phyloP scores from a whole-genome alignment of 2,797 vertebrate species.

The Anas capensis region DNA sequence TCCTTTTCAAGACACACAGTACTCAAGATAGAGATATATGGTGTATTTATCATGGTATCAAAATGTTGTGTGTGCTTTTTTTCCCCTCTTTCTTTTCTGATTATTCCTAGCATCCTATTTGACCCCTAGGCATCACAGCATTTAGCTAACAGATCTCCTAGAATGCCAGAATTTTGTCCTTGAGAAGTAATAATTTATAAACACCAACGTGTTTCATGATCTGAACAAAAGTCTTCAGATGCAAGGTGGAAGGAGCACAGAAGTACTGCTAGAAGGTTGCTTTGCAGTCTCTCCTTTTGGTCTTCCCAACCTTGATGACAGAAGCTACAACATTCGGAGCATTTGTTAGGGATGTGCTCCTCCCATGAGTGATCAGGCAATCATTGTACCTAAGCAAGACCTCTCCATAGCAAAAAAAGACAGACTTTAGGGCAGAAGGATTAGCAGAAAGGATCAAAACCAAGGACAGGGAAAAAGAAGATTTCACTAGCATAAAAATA shows the following conservation, averaged over 20 bases:
- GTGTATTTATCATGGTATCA: not conserved
- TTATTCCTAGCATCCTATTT: not conserved
- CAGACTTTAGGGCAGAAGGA: not conserved
- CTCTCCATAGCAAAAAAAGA: not conserved
- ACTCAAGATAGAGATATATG: not conserved
- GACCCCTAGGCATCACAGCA: not conserved
- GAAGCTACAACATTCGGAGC: not conserved
- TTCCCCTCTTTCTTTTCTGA: not conserved
- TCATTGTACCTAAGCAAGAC: not conserved
- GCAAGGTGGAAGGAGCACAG: not conserved
- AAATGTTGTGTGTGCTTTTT: not conserved
- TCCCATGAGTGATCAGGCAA: not conserved
- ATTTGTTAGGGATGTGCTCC: not conserved
- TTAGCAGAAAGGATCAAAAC: constrained; percentile 3
- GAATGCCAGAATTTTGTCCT: not conserved
- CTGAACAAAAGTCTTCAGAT: not conserved
- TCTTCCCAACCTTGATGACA: not conserved
- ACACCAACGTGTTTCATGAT: rapidly evolving
- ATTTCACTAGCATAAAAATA: not conserved
- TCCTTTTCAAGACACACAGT: not conserved
- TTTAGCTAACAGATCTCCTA: not conserved
- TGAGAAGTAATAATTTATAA: not conserved
- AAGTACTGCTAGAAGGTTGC: not conserved
- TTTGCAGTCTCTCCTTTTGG: not conserved
- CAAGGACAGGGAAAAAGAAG: not conserved